A percentile compares a stretch with the other conserved stretches of the same genome.
These are phyloP conservation scores for Chelon auratus DNA, from an alignment of 2,797 vertebrate genomes.

Conservation along the genomic window DNA sequence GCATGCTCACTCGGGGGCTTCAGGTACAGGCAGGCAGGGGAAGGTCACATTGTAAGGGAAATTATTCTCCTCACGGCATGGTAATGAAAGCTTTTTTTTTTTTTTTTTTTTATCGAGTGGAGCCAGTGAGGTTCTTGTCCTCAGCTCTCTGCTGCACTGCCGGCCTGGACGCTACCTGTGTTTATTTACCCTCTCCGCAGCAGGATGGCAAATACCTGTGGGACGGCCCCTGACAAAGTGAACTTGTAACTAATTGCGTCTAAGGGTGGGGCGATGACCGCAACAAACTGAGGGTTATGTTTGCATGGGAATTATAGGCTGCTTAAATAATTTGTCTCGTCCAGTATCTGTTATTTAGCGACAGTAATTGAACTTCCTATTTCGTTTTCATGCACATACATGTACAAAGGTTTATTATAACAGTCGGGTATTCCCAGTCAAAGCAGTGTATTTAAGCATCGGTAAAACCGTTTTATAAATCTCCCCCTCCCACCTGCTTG, in stretches of 20 bases:
- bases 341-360: background rate
- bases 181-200: conserved; percentile 69
- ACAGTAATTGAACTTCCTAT: background rate
- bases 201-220: conserved; percentile 45
- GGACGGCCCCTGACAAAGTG: conserved; percentile 37
- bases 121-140: conserved; percentile 69
- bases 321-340: background rate
- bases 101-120: conserved; percentile 60
- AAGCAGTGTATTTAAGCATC: conserved; percentile 35
- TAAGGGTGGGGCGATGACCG: background rate
- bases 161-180: conserved; percentile 54
- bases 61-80: conserved; percentile 81
- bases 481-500: conserved; percentile 36
- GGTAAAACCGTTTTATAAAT: conserved; percentile 41
- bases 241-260: conserved; percentile 46
- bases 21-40: conserved; percentile 74
- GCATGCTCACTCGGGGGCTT: conserved; percentile 73
- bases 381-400: background rate
- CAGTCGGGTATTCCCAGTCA: conserved; percentile 10
- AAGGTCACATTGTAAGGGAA: conserved; percentile 82
- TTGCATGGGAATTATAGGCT: conserved; percentile 13
- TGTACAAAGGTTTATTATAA: background rate
- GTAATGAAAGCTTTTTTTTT: conserved; percentile 70
- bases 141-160: conserved; percentile 62
- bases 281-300: conserved; percentile 16